Conservation (phyloP, 2,888 invertebrate genomes). For the Tetragnatha montana region DNA sequence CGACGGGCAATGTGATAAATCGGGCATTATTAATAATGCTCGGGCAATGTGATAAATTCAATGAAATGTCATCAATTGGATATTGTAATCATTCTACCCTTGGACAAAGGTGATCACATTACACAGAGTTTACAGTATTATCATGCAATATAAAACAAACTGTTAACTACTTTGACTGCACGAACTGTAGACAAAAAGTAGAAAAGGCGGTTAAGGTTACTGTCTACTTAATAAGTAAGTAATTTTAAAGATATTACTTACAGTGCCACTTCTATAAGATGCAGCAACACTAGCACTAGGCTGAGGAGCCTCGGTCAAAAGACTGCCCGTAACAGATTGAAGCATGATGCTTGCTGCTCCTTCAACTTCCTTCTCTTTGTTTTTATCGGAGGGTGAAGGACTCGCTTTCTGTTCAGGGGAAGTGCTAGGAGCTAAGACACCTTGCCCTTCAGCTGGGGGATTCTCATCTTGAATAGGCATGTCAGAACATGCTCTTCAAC, state of each 20-base stretch:
- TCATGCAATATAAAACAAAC: no score
- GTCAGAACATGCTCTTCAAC: not conserved
- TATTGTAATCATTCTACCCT: no score
- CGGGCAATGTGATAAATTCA: no score
- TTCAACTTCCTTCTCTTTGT: conserved; percentile 50
- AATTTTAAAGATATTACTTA: conserved; percentile 23
- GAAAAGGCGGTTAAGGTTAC: not conserved
- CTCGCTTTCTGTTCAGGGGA: conserved; percentile 12
- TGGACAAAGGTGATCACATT: no score
- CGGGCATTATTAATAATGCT: no score
- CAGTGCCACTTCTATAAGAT: conserved; percentile 48
- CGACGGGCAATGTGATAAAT: no score
- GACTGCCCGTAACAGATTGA: conserved; percentile 14
- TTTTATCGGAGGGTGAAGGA: conserved; percentile 32
- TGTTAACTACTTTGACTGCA: no score
- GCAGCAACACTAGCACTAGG: conserved; percentile 59
- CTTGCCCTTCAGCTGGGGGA: conserved; percentile 23
- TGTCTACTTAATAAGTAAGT: not conserved
- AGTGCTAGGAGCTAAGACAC: conserved; percentile 12
- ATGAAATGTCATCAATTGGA: no score
- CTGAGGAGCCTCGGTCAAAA: conserved; percentile 48
- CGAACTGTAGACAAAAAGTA: not conserved
- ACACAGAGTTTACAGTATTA: no score
- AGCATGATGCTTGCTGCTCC: conserved; percentile 57
- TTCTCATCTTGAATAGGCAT: conserved; percentile 53